Base-by-base conservation (phyloP, 2,113 vertebrate genomes). In the Budorcas taxicolor region DNA sequence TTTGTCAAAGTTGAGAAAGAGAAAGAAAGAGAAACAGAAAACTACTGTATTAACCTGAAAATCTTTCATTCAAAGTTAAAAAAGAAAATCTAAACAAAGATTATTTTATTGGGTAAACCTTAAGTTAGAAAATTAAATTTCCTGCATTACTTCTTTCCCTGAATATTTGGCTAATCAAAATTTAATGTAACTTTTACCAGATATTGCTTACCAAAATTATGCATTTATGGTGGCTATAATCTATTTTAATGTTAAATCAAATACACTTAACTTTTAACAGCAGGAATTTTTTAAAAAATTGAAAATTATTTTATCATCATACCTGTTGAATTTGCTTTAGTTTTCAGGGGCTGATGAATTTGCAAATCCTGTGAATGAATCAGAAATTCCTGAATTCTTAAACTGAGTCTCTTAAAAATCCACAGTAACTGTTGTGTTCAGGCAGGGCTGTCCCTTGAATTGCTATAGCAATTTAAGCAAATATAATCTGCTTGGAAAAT, bases 291-390 rank as follows among this genome's bases (percentile, higher is more conserved):
- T 87, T 94, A 64, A 97, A 96, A 91, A 97, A 85, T 83, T 93
- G 16, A 98, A 98, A 98, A 95, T 96, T 64, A 94, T 80, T 80
- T 98, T 98, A 97, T 97, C 43, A 50, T 96, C 98, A 97, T 99
- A 99, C 98, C 98, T 99, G 98, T 87, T 95, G 81, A 98, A 97
- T 90, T 92, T 98, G 97, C 94, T 97, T 60, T 98, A 9, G 45
- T 98, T 98, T 98, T 97, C 97, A 97, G 89, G 33, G 92, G 92
- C 25, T 94, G 96, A 40, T 97, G 97, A 95, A 95, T 90, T 97
- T 91, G 93, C 33, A 96, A 95, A 90, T 97, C 96, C 80, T 98
- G 91, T 96, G 97, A 98, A 95, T 97, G 87, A 95, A 98, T 95
- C 98, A 97, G 96, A 98, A 96, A 98, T 97, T 95, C 96, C 96